Percentiles rank a stretch among this genome's conserved stretches.
These are phyloP conservation scores for Parelbella ahira DNA, from an alignment of 2,888 invertebrate species.

Conservation along the genomic window DNA sequence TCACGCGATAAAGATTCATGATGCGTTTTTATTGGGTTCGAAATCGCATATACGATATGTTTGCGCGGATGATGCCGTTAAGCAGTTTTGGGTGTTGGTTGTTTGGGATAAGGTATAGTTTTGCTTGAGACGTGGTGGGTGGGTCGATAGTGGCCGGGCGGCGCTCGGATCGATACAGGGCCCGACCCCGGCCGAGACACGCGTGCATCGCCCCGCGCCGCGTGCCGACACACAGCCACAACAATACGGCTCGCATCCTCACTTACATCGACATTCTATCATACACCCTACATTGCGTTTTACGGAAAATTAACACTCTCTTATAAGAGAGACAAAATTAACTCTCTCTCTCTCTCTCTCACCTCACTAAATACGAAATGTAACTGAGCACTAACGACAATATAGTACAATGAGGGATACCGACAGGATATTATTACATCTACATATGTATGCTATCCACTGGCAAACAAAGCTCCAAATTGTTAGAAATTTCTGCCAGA, in stretches of 20 bases:
- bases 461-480: too few relatives aligned
- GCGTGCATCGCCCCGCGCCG: slow-evolving; percentile 35
- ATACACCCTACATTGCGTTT: slow-evolving; percentile 4
- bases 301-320: slow-evolving; percentile 5
- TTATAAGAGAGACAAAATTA: too few relatives aligned
- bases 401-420: too few relatives aligned
- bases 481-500: too few relatives aligned
- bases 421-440: too few relatives aligned
- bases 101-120: slow-evolving; percentile 58
- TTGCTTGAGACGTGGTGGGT: slow-evolving; percentile 48
- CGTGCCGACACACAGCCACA: slow-evolving; percentile 44
- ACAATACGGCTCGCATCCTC: slow-evolving; percentile 33
- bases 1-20: slow-evolving; percentile 57
- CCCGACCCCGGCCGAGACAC: slow-evolving; percentile 45
- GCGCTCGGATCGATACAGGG: slow-evolving; percentile 59
- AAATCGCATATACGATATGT: slow-evolving; percentile 48
- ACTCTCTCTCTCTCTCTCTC: too few relatives aligned
- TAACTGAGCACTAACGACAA: too few relatives aligned
- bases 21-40: slow-evolving; percentile 58
- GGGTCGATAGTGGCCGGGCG: slow-evolving; percentile 69
- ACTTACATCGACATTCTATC: slow-evolving; percentile 36
- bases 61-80: slow-evolving; percentile 28
- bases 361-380: too few relatives aligned
- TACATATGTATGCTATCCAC: too few relatives aligned
- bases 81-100: slow-evolving; percentile 43